Evolutionary conservation across 2,797 vertebrate species (phyloP).

Genomic region (Coccyzus lansbergi): DNA sequence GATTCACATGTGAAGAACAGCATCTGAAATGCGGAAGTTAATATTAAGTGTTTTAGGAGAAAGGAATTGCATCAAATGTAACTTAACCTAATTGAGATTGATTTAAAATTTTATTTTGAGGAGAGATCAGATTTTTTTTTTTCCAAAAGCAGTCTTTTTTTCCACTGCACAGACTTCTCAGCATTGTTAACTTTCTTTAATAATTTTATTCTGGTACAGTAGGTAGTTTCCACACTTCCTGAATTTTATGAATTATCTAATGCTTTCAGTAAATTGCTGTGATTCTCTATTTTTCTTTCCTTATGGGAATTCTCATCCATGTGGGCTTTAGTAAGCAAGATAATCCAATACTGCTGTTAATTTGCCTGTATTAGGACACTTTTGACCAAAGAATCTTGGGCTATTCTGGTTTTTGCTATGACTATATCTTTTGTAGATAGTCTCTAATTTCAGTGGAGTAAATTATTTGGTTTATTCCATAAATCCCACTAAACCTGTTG

Average conservation of each 20-base stretch:
- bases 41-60: constrained; percentile 20
- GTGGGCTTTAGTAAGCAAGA: neutral
- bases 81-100: constrained; percentile 40
- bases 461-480: neutral
- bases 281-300: neutral
- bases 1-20: constrained; percentile 58
- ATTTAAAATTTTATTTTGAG: constrained; percentile 56
- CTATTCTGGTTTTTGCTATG: neutral
- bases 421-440: neutral
- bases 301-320: neutral
- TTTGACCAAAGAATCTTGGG: neutral
- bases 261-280: neutral
- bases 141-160: neutral
- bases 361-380: neutral
- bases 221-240: neutral
- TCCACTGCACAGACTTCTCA: neutral
- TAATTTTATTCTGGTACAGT: neutral
- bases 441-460: neutral
- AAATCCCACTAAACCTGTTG: neutral
- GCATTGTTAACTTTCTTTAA: neutral
- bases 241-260: neutral
- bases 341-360: neutral
- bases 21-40: constrained; percentile 38
- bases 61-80: constrained; percentile 23
- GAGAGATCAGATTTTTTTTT: neutral